phyloP scores from a whole-genome alignment of 2,888 invertebrate species.

The Monochamus alternatus region DNA sequence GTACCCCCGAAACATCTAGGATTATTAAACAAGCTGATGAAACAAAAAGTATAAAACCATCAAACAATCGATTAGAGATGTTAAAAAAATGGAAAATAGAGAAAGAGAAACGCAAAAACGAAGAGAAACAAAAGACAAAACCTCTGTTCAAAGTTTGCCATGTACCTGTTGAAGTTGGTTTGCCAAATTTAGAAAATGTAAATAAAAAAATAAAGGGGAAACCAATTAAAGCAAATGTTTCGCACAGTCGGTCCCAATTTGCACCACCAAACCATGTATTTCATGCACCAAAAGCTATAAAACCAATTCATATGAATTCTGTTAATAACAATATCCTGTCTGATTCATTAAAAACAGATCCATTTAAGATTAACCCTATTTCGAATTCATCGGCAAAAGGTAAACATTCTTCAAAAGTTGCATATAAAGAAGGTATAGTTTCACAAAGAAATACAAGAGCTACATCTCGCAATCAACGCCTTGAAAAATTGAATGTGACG shows the following conservation, averaged over 20 bases:
- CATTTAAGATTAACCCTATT: not conserved
- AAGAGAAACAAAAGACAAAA: constrained; percentile 57
- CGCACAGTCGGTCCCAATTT: constrained; percentile 63
- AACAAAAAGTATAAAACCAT: not conserved
- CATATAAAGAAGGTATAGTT: not conserved
- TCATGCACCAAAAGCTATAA: constrained; percentile 70
- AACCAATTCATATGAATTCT: constrained; percentile 54
- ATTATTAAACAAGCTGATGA: constrained; percentile 15
- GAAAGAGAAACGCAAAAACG: constrained; percentile 55
- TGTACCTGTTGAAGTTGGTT: constrained; percentile 46
- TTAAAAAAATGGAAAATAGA: constrained; percentile 63
- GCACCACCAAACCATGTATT: constrained; percentile 75
- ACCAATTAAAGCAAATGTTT: constrained; percentile 42
- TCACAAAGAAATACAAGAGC: constrained; percentile 6
- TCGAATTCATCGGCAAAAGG: not conserved
- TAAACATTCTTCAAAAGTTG: not conserved
- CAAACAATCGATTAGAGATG: constrained; percentile 55
- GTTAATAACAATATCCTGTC: not conserved
- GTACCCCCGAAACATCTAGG: constrained; percentile 37
- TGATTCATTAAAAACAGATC: not conserved
- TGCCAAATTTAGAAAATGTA: constrained; percentile 56
- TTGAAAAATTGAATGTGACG: not conserved
- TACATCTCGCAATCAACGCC: not conserved
- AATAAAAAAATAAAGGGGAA: constrained; percentile 62
- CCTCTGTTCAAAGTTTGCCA: constrained; percentile 64